Base-by-base conservation (phyloP, 2,888 invertebrate species). In the Nematopogon swammerdamellus region DNA sequence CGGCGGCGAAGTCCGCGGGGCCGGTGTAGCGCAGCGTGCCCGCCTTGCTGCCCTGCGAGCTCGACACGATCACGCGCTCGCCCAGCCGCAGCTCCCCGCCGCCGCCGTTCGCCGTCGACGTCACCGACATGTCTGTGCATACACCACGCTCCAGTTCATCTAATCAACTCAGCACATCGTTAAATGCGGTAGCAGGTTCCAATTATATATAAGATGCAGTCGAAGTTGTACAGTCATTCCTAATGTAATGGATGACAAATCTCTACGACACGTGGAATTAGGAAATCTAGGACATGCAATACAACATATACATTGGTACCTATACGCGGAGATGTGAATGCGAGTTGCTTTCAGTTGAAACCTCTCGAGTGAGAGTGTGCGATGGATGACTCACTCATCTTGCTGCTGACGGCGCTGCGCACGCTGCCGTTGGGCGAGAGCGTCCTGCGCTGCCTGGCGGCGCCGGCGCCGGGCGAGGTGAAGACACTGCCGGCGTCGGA, bases 61-160 rank as follows among this genome's bases (percentile, higher is more conserved):
- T 90, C 49, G 86, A 91, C 19, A 95, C 93, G 60, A 94, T 95
- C 18, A 97, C 95, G 30, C 96, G 84, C 65, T 97, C 96, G 18
- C 96, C 97, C 58, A 96, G 75, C 62, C 87, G 88, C 55, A 92
- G 82, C 58, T 91, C 89, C 60, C 83, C 73, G 55, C 68, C 70
- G 18, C 49, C 43, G 5, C 47, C 17, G 44, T 70, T 68, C 51
- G 75, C 75, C 51, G 79, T 79, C 53, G 76, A 72, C 55, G 79
- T 36, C 36, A 36, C 68, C 48, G 79, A 79, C 55, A 77, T 75
- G 60, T 79, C 79, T 79, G 61, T 14, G 11, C 11, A 25, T 25
- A 25, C n/a, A n/a, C n/a, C n/a, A n/a, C n/a, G n/a, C n/a, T n/a
- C n/a, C n/a, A n/a, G n/a, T n/a, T n/a, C n/a, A n/a, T n/a, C n/a